Evolutionary conservation across 2,113 vertebrate genomes (phyloP), one percentile per base, ranked within the genome.

Genomic region (Calyptommatus sinebrachiatus): DNA sequence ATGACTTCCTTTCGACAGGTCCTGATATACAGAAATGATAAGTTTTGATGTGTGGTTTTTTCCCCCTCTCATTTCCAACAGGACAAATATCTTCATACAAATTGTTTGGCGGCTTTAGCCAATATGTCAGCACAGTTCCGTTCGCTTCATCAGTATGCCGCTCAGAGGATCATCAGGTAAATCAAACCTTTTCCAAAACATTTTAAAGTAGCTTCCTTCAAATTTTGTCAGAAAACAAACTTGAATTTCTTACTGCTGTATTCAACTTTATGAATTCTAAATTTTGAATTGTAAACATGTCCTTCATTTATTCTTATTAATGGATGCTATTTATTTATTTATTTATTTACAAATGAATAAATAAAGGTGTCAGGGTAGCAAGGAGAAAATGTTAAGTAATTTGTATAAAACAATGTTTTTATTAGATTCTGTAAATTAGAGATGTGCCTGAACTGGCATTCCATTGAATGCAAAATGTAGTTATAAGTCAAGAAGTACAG

Each of bases 61-160:
- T 74, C 31, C 84, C 18, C 84, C 84, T 80, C 35, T 85, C 48
- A 74, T 91, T 90, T 77, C 89, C 85, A 48, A 50, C 92, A 99
- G 98, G 98, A 99, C 93, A 99, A 99, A 89, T 99, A 99, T 90
- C 97, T 99, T 70, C 98, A 99, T 81, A 99, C 97, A 57, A 99
- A 99, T 83, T 99, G 98, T 86, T 89, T 99, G 91, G 98, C 98
- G 68, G 98, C 98, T 5, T 94, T 99, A 63, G 98, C 98, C 48
- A 99, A 99, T 85, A 99, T 99, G 98, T 99, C 98, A 0, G 96
- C 97, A 1, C 98, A 99, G 94, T 99, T 99, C 86, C 97, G 98
- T 71, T 97, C 95, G 0, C 96, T 99, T 48, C 98, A 99, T 86
- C 98, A 99, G 91, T 99, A 99, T 1, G 98, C 98, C 6, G 98